Base-by-base conservation (phyloP, 2,113 vertebrate species). In the Lampris incognitus region DNA sequence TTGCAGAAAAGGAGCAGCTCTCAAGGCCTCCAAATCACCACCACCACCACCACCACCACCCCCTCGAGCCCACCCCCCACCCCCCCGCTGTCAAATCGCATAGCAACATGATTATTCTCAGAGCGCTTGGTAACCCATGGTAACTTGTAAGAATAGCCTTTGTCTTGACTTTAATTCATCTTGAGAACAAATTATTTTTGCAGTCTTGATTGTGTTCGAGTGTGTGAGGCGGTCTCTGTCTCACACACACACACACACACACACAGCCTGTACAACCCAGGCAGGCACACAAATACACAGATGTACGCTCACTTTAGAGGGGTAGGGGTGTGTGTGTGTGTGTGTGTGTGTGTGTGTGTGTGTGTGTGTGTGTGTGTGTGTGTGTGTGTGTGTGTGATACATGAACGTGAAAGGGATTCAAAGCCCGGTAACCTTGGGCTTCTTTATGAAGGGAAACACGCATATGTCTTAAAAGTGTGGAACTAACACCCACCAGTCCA, bases 1-100 rank as follows among this genome's bases (percentile, higher is more conserved):
- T 63, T 79, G 79, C 76, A 81, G 83, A 77, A 55, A 56, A 83
- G 61, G 69, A 81, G 72, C 81, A 73, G 72, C 81, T 75, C 83
- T 87, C 81, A 61, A 68, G 84, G 74, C 49, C 68, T 78, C 24
- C 24, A 24, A 24, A 24, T 24, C 24, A 24, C 24, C 24, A 24
- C 24, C 24, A 24, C 24, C 24, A 24, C 0, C 24, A 24, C 24
- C 24, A 24, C 24, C 24, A 24, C 24, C 24, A 24, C 24, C 24
- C 81, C 72, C 83, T 87, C 81, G 57, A 68, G 84, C 74, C 49
- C 68, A 77, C 57, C 79, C 68, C 76, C 52, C 79, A 74, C 72
- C 83, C 68, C 69, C 72, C 67, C 70, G 73, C 76, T 84, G 77
- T 82, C 68, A 83, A 72, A 83, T 72, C 49, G 57, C 75, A 76